A percentile compares a stretch with the other conserved stretches of the same genome.
These are phyloP conservation scores for Meandrina meandrites DNA, from an alignment of 92 coral and sea anemone species.

Conservation along the genomic window DNA sequence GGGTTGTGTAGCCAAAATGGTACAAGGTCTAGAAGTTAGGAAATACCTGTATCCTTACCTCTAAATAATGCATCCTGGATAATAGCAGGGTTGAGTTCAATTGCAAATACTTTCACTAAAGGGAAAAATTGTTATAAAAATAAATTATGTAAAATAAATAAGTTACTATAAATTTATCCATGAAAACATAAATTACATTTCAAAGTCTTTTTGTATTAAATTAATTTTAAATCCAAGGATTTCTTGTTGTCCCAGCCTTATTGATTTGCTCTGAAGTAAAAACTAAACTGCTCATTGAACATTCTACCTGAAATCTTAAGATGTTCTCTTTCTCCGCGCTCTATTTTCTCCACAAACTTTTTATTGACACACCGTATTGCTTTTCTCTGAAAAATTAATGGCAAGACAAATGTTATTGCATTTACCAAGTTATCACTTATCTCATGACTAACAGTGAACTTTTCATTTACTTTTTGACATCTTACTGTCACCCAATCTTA, in stretches of 20 bases:
- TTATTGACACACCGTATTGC: conserved; percentile 83
- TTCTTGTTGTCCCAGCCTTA: no score
- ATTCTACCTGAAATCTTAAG: conserved; percentile 89
- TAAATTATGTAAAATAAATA: not conserved
- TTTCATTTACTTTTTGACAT: no score
- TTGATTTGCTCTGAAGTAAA: no score
- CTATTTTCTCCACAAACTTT: conserved; percentile 79
- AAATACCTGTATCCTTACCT: conserved; percentile 82
- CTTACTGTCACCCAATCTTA: no score
- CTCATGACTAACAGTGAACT: no score
- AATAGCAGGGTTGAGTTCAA: conserved; percentile 74
- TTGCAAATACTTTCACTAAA: conserved; percentile 84
- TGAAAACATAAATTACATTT: no score
- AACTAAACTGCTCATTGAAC: no score
- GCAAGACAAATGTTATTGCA: not conserved
- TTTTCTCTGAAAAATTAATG: conserved; percentile 72
- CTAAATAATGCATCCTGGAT: conserved; percentile 89
- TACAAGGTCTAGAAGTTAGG: no score
- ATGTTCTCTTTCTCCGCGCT: conserved; percentile 81
- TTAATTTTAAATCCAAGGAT: not conserved
- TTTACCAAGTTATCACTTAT: not conserved
- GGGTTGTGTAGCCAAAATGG: no score
- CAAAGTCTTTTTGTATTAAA: not conserved
- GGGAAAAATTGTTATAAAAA: conserved; percentile 5
- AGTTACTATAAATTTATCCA: not conserved